phyloP scores from a whole-genome alignment of 1,140 invertebrate species.

The Bursaphelenchus mucronatus region DNA sequence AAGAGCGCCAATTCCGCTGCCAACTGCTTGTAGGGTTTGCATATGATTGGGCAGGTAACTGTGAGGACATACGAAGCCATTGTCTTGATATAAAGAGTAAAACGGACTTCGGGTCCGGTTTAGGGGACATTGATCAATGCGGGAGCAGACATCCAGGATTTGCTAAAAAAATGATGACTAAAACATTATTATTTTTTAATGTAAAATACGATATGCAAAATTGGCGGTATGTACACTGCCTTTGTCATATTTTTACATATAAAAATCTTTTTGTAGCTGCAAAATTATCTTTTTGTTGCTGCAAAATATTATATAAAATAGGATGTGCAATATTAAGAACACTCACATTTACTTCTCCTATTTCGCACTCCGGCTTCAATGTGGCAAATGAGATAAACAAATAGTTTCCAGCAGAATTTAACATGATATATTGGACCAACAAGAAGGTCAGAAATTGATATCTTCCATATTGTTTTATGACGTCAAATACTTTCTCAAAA shows the following conservation, averaged over 20 bases:
- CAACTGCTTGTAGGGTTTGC: slow-evolving; percentile 47
- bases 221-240: too few relatives aligned
- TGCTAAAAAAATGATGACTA: slow-evolving; percentile 4
- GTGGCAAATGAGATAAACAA: slow-evolving; percentile 45
- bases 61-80: slow-evolving; percentile 43
- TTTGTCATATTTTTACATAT: too few relatives aligned
- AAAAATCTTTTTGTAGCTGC: too few relatives aligned
- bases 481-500: slow-evolving; percentile 49
- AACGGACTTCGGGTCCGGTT: slow-evolving; percentile 34
- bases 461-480: slow-evolving; percentile 42
- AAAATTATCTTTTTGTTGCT: too few relatives aligned
- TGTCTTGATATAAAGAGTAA: slow-evolving; percentile 40
- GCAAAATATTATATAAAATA: too few relatives aligned
- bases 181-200: background rate
- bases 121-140: slow-evolving; percentile 23
- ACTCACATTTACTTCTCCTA: slow-evolving; percentile 30
- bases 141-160: slow-evolving; percentile 24
- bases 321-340: background rate
- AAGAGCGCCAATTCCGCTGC: slow-evolving; percentile 47
- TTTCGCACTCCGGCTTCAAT: slow-evolving; percentile 31
- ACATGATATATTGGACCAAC: slow-evolving; percentile 47
- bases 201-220: background rate
- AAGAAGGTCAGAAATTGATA: slow-evolving; percentile 46
- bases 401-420: slow-evolving; percentile 48
- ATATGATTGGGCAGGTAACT: slow-evolving; percentile 41